phyloP scores from a whole-genome alignment of 2,797 vertebrate species.

The Clamator glandarius region DNA sequence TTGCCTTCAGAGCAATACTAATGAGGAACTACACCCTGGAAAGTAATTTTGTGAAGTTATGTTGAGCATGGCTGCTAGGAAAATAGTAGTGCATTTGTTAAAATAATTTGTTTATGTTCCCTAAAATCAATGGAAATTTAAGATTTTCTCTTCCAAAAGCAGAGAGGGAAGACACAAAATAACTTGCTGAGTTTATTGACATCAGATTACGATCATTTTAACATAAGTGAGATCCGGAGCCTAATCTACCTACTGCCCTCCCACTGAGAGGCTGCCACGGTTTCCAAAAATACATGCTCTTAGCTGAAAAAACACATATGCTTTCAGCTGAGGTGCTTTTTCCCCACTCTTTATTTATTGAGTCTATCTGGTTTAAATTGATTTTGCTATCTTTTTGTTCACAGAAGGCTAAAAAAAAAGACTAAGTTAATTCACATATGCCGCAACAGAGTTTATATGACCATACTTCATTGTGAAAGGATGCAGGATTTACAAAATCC shows the following conservation, averaged over 20 bases:
- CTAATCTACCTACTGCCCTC: not conserved
- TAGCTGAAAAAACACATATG: slow-evolving; percentile 1
- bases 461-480: slow-evolving; percentile 51
- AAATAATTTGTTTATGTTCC: slow-evolving; percentile 44
- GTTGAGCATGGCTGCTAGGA: not conserved
- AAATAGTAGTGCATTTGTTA: slow-evolving; percentile 15
- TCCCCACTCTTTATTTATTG: not conserved
- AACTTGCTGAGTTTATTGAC: slow-evolving; percentile 10
- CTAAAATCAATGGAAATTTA: slow-evolving; percentile 45
- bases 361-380: slow-evolving; percentile 35
- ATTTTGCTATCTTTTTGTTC: slow-evolving; percentile 52
- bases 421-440: not conserved
- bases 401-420: not conserved
- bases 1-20: slow-evolving; percentile 6
- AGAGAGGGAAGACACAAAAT: slow-evolving; percentile 10
- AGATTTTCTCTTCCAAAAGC: slow-evolving; percentile 9
- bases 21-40: not conserved
- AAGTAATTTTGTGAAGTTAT: slow-evolving; percentile 5
- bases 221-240: not conserved
- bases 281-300: not conserved
- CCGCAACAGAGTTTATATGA: slow-evolving; percentile 18
- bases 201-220: not conserved
- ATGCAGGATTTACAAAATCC: slow-evolving; percentile 32
- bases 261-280: not conserved
- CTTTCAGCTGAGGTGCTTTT: not conserved